These are phyloP conservation scores for Umimayanthus chanpuru DNA, from an alignment of 92 coral and sea anemone species.

Conservation along the genomic window DNA sequence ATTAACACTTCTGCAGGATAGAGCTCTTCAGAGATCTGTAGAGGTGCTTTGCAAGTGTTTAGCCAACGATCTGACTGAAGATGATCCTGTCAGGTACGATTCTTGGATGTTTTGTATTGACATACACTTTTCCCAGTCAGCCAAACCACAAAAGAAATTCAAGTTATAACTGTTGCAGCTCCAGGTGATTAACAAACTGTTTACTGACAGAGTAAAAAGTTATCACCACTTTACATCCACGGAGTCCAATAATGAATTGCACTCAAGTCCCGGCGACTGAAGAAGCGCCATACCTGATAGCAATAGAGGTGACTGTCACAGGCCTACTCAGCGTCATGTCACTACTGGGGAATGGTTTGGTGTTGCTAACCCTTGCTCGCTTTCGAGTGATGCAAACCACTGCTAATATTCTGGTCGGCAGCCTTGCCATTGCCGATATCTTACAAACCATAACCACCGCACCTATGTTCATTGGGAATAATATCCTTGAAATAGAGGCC, in stretches of 20 bases:
- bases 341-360: slow-evolving; percentile 7
- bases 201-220: neutral
- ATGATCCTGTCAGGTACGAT: neutral
- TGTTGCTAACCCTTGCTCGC: neutral
- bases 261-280: neutral
- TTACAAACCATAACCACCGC: neutral
- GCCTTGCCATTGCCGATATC: neutral
- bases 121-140: neutral
- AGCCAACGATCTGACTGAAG: neutral
- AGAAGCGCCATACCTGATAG: neutral
- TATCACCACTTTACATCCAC: neutral
- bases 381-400: slow-evolving; percentile 9
- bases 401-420: slow-evolving; percentile 1
- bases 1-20: neutral
- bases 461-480: slow-evolving; percentile 5
- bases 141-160: neutral
- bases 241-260: neutral
- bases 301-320: slow-evolving; percentile 1
- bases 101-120: too few relatives aligned
- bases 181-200: neutral
- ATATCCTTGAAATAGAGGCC: neutral
- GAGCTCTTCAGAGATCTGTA: neutral
- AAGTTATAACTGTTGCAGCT: neutral
- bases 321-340: neutral
- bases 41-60: neutral